Base-by-base conservation (phyloP, 2,888 invertebrate genomes). In the Oligia strigilis region DNA sequence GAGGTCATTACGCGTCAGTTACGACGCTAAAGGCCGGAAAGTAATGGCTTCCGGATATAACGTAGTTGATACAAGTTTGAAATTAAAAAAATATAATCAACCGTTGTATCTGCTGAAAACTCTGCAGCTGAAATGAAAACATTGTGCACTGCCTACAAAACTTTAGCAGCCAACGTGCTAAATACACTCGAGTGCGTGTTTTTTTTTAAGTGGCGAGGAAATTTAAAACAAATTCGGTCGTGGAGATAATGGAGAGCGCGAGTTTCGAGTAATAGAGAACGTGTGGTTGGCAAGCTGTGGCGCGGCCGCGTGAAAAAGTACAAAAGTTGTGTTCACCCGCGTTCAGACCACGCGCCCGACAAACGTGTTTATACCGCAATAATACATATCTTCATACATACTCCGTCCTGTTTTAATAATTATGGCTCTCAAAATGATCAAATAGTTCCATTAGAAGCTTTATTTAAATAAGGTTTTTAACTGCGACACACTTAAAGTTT, bases 231-330 rank as follows among this genome's bases (percentile, higher is more conserved):
- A 95, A 96, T 95, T 94, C 92, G 92, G 94, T 93, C 92, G 92
- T 92, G 91, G 94, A 95, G 95, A 96, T 96, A 96, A 96, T 96
- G 95, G 95, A 95, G 94, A 94, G 94, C 92, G 91, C 91, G 95
- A 95, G 96, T 96, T 96, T 94, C 92, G 94, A 93, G 95, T 95
- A 94, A 95, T 95, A 94, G 94, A 93, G 94, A 92, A 93, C 95
- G 95, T 96, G 97, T 93, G 95, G 94, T 90, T 96, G 97, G 95
- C 96, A 96, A 94, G 94, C 94, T 91, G 92, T 81, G 93, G 91
- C 89, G 88, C 82, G 92, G 91, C 88, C 89, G 92, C 92, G 93
- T 96, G 96, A 97, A 96, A 96, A 96, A 96, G 95, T 96, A 93
- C 93, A 93, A 96, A 96, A 97, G 96, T 97, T 97, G 92, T 92